Base-by-base conservation (phyloP, 2,888 invertebrate genomes). In the Cryptops parisi region DNA sequence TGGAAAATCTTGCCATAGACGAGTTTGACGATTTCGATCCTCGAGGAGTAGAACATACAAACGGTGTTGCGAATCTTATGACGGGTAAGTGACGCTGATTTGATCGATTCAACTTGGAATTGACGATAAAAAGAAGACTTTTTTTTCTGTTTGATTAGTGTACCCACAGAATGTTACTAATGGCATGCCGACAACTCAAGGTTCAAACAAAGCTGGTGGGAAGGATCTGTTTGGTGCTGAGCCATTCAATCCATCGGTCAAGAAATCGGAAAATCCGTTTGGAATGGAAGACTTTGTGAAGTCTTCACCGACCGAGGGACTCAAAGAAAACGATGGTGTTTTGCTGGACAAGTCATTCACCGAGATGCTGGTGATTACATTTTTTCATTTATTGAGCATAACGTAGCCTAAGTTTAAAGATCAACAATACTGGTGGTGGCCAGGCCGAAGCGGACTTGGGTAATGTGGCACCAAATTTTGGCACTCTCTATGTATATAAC, bases 201-300 rank as follows among this genome's bases (percentile, higher is more conserved):
- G 9, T 9, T 9, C 6, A 9, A 33, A 33, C 9, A 33, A 33
- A 6, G 15, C 3, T 40, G 60, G 62, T 63, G 55, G 33, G 19
- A 81, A 78, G 64, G 87, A 88, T 71, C 70, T 86, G 21, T 88
- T 88, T 70, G 87, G 86, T 24, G 82, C 82, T 24, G 76, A 82
- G 51, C 84, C 86, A 1, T 87, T 87, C 67, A 61, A 61, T 49
- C 62, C 61, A 17, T 72, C 75, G 12, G 38, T 51, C 12, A 26
- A n/a, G 2, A 41, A 47, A 24, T 41, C 51, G 23, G 55, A 77
- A 60, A 88, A 89, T 70, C 87, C 87, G 1, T 89, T 88, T 65
- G 88, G 88, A 60, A 87, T 88, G 75, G 82, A 81, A 43, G 83
- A 83, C 63, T 83, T 83, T 60, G 70, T 67, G 49, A 59, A 57